phyloP scores from a whole-genome alignment of 1,140 invertebrate species.

The Solen grandis region DNA sequence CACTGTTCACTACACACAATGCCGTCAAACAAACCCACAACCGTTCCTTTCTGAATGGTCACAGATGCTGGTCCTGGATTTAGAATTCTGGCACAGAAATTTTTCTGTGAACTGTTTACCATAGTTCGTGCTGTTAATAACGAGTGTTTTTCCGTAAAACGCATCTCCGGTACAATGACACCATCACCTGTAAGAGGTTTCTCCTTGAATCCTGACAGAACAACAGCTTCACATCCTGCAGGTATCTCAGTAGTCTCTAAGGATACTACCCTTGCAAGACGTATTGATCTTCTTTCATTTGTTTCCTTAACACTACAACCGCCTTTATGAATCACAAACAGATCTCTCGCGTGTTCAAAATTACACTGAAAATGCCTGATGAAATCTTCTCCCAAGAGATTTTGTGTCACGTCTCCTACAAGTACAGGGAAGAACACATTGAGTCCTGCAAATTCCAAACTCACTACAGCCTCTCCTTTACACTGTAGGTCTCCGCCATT shows the following conservation, averaged over 20 bases:
- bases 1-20: background rate
- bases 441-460: conserved; percentile 22
- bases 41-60: background rate
- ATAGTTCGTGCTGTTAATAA: background rate
- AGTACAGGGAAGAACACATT: conserved; percentile 49
- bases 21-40: background rate
- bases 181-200: background rate
- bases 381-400: no score
- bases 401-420: conserved; percentile 47
- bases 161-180: background rate
- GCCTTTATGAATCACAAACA: no score
- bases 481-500: conserved; percentile 16
- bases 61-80: background rate
- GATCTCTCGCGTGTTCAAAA: no score
- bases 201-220: conserved; percentile 1
- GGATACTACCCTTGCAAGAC: conserved; percentile 20
- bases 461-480: conserved; percentile 15
- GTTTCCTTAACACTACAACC: no score
- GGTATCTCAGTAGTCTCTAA: conserved; percentile 7
- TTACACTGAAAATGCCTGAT: no score
- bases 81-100: background rate
- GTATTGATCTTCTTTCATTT: no score
- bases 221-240: conserved; percentile 16
- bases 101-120: background rate
- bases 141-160: conserved; percentile 1